A percentile compares a stretch with the other conserved stretches of the same genome.
Conservation (phyloP, 1,140 invertebrate species). For the Pseudoatta argentina region DNA sequence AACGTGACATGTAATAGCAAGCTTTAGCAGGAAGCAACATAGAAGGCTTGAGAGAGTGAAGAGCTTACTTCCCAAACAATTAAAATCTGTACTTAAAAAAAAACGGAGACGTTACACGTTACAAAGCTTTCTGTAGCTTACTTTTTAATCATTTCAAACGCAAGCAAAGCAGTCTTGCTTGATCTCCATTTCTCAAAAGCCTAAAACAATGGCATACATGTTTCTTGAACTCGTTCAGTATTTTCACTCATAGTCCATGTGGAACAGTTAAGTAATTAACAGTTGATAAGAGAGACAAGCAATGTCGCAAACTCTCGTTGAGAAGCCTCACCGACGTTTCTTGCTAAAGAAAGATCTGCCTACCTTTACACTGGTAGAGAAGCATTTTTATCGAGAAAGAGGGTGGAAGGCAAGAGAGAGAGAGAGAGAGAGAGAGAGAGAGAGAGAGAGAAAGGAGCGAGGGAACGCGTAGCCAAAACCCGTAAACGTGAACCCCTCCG, state of each 20-base stretch:
- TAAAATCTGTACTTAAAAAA: slow-evolving; percentile 14
- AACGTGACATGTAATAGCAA: slow-evolving; percentile 11
- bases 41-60: background rate
- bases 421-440: background rate
- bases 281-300: slow-evolving; percentile 14
- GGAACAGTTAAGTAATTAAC: slow-evolving; percentile 26
- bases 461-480: slow-evolving; percentile 66
- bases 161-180: background rate
- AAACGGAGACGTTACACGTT: slow-evolving; percentile 10
- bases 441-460: background rate
- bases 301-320: background rate
- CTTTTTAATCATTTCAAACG: background rate
- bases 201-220: background rate
- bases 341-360: slow-evolving; percentile 10
- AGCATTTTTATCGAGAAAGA: slow-evolving; percentile 20
- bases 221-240: background rate
- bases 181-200: background rate
- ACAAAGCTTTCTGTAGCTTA: slow-evolving; percentile 7
- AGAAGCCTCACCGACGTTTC: background rate
- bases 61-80: slow-evolving; percentile 12
- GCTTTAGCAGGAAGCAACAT: slow-evolving; percentile 6
- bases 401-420: background rate
- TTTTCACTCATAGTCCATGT: background rate
- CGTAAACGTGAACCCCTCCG: slow-evolving; percentile 72
- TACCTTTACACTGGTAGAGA: background rate